A percentile compares a stretch with the other conserved stretches of the same genome.
These are phyloP conservation scores for Ophiothrix spiculata DNA, from an alignment of 35 echinoderm and acorn worm genomes.

Conservation along the genomic window DNA sequence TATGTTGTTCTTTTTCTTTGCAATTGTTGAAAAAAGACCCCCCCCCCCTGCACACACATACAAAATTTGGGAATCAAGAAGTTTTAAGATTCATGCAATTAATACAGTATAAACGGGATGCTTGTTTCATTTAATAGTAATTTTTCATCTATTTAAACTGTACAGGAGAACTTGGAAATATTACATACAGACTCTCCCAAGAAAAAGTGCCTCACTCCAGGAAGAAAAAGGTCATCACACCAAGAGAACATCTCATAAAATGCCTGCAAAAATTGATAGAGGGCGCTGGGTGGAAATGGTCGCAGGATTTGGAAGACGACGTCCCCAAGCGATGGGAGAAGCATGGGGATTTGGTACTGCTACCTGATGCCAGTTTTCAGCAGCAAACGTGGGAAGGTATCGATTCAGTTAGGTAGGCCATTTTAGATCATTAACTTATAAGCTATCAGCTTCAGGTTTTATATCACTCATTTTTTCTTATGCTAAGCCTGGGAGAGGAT, in stretches of 20 bases:
- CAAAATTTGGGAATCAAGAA: too few relatives aligned
- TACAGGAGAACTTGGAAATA: not conserved
- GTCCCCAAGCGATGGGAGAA: constrained; percentile 81
- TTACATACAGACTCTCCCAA: not conserved
- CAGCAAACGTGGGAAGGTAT: constrained; percentile 4
- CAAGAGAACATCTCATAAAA: constrained; percentile 26
- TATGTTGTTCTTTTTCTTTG: too few relatives aligned
- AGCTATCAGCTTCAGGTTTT: too few relatives aligned
- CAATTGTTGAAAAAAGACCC: too few relatives aligned
- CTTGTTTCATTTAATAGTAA: too few relatives aligned
- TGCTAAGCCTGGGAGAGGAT: too few relatives aligned
- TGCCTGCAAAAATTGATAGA: constrained; percentile 10
- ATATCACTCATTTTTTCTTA: too few relatives aligned
- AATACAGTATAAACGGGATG: too few relatives aligned
- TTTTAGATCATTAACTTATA: too few relatives aligned
- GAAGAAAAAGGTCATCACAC: constrained; percentile 41
- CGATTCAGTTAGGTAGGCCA: not conserved
- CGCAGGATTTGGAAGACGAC: constrained; percentile 35
- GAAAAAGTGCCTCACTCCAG: constrained; percentile 45
- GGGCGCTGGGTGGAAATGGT: constrained; percentile 22
- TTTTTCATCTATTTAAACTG: not conserved
- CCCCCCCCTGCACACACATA: too few relatives aligned
- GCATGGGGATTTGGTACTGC: constrained; percentile 79
- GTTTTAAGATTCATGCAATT: too few relatives aligned
- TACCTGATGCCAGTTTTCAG: constrained; percentile 39